Evolutionary conservation across 2,113 vertebrate genomes (phyloP), one percentile per base, ranked within the genome.

Genomic region (Muntiacus muntjak): DNA sequence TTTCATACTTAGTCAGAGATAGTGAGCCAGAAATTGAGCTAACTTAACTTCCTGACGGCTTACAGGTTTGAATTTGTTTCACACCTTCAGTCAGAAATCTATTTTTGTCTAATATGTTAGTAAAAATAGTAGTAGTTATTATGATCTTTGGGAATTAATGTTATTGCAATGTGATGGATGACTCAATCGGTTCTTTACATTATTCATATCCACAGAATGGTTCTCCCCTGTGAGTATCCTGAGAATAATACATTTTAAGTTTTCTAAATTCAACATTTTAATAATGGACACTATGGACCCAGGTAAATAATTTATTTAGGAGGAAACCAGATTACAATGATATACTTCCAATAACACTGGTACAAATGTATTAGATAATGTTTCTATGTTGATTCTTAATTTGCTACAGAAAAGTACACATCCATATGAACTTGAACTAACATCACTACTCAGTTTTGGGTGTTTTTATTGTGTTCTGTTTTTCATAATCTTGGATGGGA

Each of bases 161-260:
- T 40, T 67, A 87, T 15, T 88, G 13, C 45, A 87, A 94, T 95
- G 93, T 89, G 12, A 96, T 0, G 85, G 84, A 81, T 40, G 57
- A 6, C 9, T 98, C 97, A 95, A 52, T 78, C 97, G 40, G 79
- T 83, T 87, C 45, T 98, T 97, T 98, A 87, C 25, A 87, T 97
- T 97, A 97, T 96, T 98, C 87, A 95, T 60, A 45, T 50, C 28
- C 23, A 71, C 23, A 47, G 21, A 81, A 96, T 4, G 60, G 9
- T 74, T 64, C 10, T 8, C 83, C 7, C 45, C n/a, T 58, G 3
- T 87, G 26, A 93, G 94, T 97, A 76, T 85, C 78, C 40, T 87
- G 33, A 97, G 96, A 93, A 85, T 19, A 96, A 25, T 50, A 50
- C 19, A 83, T 84, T 97, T 92, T 87, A 76, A 96, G 86, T 95